Percentiles rank a stretch among this genome's conserved stretches.
Evolutionary conservation across 2,797 vertebrate species (phyloP).

Genomic region (Enteromius anoplus): DNA sequence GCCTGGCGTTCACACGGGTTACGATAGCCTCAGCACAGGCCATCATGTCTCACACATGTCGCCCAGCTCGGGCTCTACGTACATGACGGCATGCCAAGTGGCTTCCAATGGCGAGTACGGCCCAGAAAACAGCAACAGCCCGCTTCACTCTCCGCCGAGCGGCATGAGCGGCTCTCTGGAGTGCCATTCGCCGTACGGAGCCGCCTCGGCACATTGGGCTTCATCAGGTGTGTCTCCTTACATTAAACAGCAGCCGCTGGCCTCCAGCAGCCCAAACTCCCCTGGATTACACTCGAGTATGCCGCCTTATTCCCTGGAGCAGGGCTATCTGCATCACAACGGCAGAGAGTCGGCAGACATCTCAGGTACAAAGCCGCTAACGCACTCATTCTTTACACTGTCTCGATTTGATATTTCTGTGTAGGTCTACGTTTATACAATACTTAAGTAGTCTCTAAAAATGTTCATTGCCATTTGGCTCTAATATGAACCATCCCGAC

Average conservation of each 20-base stretch:
- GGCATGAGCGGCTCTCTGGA: conserved; percentile 87
- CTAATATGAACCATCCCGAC: not conserved
- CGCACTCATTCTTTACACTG: not conserved
- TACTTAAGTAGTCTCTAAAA: not conserved
- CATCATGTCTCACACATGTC: conserved; percentile 90
- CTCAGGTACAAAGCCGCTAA: conserved; percentile 79
- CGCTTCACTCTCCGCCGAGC: conserved; percentile 85
- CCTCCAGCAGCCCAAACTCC: conserved; percentile 77
- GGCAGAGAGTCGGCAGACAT: conserved; percentile 84
- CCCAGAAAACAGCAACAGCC: conserved; percentile 89
- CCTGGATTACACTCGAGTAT: conserved; percentile 84
- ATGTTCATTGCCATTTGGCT: not conserved
- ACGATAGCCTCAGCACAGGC: conserved; percentile 81
- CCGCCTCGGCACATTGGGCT: conserved; percentile 87
- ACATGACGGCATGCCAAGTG: conserved; percentile 90
- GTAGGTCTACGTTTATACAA: not conserved
- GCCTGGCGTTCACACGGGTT: conserved; percentile 79
- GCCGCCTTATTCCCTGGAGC: conserved; percentile 89
- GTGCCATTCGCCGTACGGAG: conserved; percentile 87
- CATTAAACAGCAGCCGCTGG: conserved; percentile 89
- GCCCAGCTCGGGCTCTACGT: conserved; percentile 87
- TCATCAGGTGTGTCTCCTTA: conserved; percentile 86
- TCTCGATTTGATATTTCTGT: not conserved
- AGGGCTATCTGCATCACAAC: conserved; percentile 89
- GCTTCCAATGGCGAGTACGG: conserved; percentile 84